Evolutionary conservation across 2,888 invertebrate species (phyloP), one percentile per base, ranked within the genome.

Genomic region (Lepidocyrtinus sp.): DNA sequence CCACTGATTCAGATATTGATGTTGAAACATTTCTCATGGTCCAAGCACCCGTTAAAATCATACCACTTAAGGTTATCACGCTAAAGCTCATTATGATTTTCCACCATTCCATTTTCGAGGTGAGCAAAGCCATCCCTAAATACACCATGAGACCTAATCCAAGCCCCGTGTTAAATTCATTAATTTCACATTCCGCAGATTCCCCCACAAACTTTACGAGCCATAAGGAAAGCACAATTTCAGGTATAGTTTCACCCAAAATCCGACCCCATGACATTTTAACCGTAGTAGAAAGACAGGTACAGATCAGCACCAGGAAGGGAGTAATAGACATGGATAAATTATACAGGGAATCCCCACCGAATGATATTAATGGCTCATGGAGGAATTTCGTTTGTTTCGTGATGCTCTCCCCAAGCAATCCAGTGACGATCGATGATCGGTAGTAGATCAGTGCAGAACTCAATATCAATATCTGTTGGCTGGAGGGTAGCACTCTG

Each of bases 151-250:
- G n/a, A 12, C 36, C 69, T 2, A 45, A 1, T 21, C 25, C 69
- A 3, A 74, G 1, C 21, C 36, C 63, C 9, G 46, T 17, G 15
- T 71, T 1, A 27, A 67, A 22, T 65, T 64, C 55, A 12, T 21
- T 62, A 15, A n/a, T 1, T 15, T 76, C 55, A 0, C 71, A 26
- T 9, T 15, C 15, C 21, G 36, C 36, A 22, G 25, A 68, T n/a
- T 55, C 1, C n/a, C 81, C 22, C 26, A 73, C 25, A 19, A 73
- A 9, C 70, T 81, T 61, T 24, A 68, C 19, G 15, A 80, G 46
- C 84, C 84, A 84, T 21, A 82, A 25, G 9, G 67, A 62, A 25
- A 70, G 69, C 21, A 82, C 64, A 9, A 82, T 17, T 64, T 84
- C 75, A 1, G 84, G 82, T 5, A 84, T 9, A 15, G 64, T 72